Percentiles rank a stretch among this genome's conserved stretches.
Conservation (phyloP, 2,888 invertebrate species). For the Lamellibrachia columna region DNA sequence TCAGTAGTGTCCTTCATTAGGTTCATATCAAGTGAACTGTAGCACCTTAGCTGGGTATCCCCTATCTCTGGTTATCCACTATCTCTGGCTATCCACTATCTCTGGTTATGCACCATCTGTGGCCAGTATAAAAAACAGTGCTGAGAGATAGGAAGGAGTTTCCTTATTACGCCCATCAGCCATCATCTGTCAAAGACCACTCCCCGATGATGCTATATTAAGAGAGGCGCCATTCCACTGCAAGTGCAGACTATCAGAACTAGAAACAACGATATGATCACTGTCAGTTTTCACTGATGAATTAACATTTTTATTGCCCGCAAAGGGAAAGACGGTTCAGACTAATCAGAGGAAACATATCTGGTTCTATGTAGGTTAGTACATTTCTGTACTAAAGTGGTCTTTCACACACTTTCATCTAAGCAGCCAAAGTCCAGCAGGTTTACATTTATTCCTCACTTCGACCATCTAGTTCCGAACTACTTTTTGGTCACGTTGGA, state of each 20-base stretch:
- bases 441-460: too few relatives aligned
- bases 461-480: too few relatives aligned
- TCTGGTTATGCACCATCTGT: not conserved
- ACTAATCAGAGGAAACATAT: not conserved
- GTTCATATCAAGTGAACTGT: not conserved
- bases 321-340: not conserved
- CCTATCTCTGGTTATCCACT: too few relatives aligned
- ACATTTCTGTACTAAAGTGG: too few relatives aligned
- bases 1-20: not conserved
- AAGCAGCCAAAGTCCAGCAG: too few relatives aligned
- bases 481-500: too few relatives aligned
- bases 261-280: constrained; percentile 11
- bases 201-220: not conserved
- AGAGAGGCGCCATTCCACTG: not conserved
- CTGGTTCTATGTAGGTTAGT: not conserved
- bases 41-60: not conserved
- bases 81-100: too few relatives aligned
- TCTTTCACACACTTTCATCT: too few relatives aligned
- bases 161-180: not conserved
- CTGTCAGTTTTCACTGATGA: not conserved
- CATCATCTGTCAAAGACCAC: not conserved
- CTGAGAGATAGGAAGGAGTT: not conserved
- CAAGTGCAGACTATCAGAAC: not conserved
- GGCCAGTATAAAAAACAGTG: not conserved
- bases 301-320: not conserved